phyloP scores from a whole-genome alignment of 2,113 vertebrate species.

The Nycticebus coucang region DNA sequence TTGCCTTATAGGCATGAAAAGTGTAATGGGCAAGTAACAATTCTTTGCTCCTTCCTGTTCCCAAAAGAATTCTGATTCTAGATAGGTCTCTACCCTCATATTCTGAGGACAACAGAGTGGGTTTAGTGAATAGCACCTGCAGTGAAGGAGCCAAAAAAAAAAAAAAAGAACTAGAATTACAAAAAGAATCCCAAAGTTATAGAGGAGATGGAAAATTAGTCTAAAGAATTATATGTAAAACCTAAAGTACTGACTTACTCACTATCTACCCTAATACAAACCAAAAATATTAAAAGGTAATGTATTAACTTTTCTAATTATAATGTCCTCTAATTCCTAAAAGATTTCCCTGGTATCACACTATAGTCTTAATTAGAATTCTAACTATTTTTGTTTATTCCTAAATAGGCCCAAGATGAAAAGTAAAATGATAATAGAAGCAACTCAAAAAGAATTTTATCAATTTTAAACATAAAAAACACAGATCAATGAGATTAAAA shows the following conservation, averaged over 20 bases:
- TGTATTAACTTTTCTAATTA: conserved; percentile 44
- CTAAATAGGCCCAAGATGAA: conserved; percentile 43
- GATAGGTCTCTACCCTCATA: neutral
- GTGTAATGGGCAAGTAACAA: neutral
- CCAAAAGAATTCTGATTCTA: conserved; percentile 28
- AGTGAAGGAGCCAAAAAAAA: neutral
- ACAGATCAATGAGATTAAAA: neutral
- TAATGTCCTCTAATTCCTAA: neutral
- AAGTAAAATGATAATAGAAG: conserved; percentile 46
- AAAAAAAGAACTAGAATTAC: neutral
- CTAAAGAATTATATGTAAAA: neutral
- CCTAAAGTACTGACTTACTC: neutral
- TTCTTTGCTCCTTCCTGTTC: neutral
- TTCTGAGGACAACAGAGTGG: neutral
- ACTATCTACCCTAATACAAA: conserved; percentile 19
- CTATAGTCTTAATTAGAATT: conserved; percentile 32
- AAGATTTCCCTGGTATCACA: conserved; percentile 38
- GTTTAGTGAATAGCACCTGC: neutral
- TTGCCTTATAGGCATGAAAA: neutral
- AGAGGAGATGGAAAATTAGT: neutral
- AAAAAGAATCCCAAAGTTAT: neutral
- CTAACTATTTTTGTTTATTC: conserved; percentile 34
- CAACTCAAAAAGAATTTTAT: conserved; percentile 40
- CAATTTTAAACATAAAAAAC: conserved; percentile 41
- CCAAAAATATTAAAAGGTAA: conserved; percentile 27